Percentiles rank a stretch among this genome's conserved stretches.
These are phyloP conservation scores for Jacana jacana DNA, from an alignment of 2,113 vertebrate species.

Conservation along the genomic window DNA sequence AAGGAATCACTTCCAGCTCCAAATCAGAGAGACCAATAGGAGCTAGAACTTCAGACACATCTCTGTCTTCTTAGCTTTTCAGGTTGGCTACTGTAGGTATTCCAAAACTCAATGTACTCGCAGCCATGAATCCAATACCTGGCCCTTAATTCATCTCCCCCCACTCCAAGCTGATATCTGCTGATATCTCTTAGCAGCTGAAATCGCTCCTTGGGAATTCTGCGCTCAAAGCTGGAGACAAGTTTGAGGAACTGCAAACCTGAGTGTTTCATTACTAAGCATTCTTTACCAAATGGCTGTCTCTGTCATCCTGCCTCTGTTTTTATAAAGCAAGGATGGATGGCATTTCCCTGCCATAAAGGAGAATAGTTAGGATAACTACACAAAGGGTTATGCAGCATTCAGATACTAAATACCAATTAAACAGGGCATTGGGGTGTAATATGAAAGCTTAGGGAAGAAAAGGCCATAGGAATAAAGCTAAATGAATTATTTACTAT, in stretches of 20 bases:
- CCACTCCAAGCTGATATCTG: background rate
- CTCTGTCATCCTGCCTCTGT: background rate
- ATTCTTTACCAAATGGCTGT: background rate
- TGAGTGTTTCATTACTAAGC: background rate
- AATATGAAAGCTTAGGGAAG: background rate
- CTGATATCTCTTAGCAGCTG: background rate
- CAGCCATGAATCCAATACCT: background rate
- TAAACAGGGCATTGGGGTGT: background rate
- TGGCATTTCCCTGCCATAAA: background rate
- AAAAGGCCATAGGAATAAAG: constrained; percentile 40
- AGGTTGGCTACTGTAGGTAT: background rate
- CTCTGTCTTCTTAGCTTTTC: background rate
- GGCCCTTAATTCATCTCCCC: background rate
- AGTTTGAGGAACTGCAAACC: background rate
- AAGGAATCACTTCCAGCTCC: background rate
- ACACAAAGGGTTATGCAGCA: background rate
- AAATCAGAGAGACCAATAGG: background rate
- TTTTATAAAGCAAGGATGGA: background rate
- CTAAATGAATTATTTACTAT: constrained; percentile 51
- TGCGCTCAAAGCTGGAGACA: background rate
- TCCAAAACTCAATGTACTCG: background rate
- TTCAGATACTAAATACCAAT: constrained; percentile 3
- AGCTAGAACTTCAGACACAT: background rate
- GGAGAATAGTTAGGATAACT: background rate
- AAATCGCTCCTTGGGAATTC: background rate